Base-by-base conservation (phyloP, 2,797 vertebrate genomes). In the Novumbra hubbsi region DNA sequence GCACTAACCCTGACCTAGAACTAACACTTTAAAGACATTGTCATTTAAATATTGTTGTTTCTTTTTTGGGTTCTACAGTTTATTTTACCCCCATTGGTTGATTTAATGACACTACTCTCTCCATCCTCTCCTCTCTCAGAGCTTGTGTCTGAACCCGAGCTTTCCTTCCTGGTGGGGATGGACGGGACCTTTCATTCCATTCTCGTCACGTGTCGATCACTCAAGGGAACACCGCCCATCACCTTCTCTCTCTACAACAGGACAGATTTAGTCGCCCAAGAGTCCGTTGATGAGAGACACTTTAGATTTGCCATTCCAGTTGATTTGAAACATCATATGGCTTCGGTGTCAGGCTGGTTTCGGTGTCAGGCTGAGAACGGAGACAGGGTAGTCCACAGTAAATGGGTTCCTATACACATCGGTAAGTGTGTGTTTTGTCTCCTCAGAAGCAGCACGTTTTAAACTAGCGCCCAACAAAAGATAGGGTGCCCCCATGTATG, bases 121-220 rank as follows among this genome's bases (percentile, higher is more conserved):
- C 45, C 41, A 45, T 32, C 15, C 28, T 30, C 32, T 41, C 27
- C 57, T 48, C 34, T 19, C 11, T 19, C 16, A 9, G 92, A 85
- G 0, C 0, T 78, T 7, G 81, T 91, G 75, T 91, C 89, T 19
- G 17, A 48, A 8, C 89, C 89, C 4, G 34, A 81, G 1, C 84
- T 93, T 71, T 87, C 85, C 38, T 81, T 90, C 76, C 73, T 70
- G 0, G 77, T 92, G 15, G 17, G 74, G 16, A 94, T 89, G 78
- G 16, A 84, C 9, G 34, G 73, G 21, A 76, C 41, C 32, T 86
- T n/a, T n/a, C n/a, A 87, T 57, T 80, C 2, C 19, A 90, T 84
- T 0, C 0, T 41, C 0, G 76, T 94, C 70, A 84, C 66, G 19
- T 94, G 93, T 80, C n/a, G 69, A 49, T 84, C 85, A 17, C 19